Evolutionary conservation across 2,113 vertebrate genomes (phyloP), one percentile per base, ranked within the genome.

Genomic region (Vireo altiloquus): DNA sequence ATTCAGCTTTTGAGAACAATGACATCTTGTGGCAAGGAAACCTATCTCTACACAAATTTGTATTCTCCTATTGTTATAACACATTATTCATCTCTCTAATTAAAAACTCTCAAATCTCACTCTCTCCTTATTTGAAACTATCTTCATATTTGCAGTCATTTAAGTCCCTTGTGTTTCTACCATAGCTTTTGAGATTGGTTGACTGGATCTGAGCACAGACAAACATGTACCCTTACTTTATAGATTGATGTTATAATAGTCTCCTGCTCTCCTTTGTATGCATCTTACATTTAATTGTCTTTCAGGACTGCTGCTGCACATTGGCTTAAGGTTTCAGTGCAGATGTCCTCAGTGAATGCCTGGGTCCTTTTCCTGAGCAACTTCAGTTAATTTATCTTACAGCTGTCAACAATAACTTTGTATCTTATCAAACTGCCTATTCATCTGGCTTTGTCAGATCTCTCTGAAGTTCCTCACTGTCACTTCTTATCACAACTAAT

Each of bases 341-440:
- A 90, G 66, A 95, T 82, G 65, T 95, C 61, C 50, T 95, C 63
- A 76, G n/a, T 90, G 63, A 90, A 76, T 47, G 82, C 33, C 66
- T 76, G 82, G n/a, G 75, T 82, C 78, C 42, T 88, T 91, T 90
- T 85, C 40, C 59, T 63, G 78, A 96, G 47, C 65, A 82, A 76
- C 79, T 89, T 82, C 82, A 95, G 87, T 94, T 94, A 87, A 95
- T 95, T 88, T 80, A 88, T 95, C 63, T 90, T 89, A 91, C 39
- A 80, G 82, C 84, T 95, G 94, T 95, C 89, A 95, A 82, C 91
- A 95, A 94, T 74, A 94, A 91, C 87, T 96, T 95, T 77, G 87
- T 88, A 70, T 76, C 54, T 94, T 95, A 92, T 90, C 84, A 91
- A 90, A 90, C 54, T 63, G 88, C 63, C 86, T 95, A 69, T 91